Conservation (phyloP, 2,113 vertebrate genomes). For the Triplophysa rosa region DNA sequence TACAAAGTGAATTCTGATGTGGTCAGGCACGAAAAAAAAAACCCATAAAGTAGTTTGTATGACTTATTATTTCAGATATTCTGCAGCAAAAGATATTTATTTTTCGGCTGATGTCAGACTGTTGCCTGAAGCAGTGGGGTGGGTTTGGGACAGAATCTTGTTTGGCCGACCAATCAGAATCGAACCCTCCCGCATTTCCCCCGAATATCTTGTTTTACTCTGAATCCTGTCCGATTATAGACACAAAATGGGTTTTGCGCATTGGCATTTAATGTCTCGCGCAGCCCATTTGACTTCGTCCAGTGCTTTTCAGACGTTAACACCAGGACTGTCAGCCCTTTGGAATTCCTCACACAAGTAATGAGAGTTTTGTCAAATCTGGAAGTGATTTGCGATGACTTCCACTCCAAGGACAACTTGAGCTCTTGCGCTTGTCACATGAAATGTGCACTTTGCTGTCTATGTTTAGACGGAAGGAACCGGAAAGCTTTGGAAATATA, state of each 20-base stretch:
- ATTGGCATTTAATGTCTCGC: not conserved
- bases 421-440: not conserved
- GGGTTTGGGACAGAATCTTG: too few species aligned
- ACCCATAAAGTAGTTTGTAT: not conserved
- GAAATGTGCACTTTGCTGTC: not conserved
- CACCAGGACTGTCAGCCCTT: not conserved
- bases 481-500: conserved; percentile 23
- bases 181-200: too few species aligned
- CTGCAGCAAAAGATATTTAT: too few species aligned
- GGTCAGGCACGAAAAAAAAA: not conserved
- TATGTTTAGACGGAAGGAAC: conserved; percentile 10
- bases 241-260: not conserved
- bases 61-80: not conserved
- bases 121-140: too few species aligned
- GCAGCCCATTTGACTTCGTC: not conserved
- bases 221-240: not conserved
- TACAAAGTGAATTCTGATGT: not conserved
- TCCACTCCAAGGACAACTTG: conserved; percentile 13
- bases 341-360: not conserved
- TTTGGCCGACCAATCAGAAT: too few species aligned
- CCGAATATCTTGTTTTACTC: not conserved
- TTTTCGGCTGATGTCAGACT: too few species aligned
- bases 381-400: conserved; percentile 2
- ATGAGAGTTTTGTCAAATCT: not conserved
- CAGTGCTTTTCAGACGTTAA: not conserved